phyloP scores from a whole-genome alignment of 2,888 invertebrate genomes.

The Colostygia pectinataria region DNA sequence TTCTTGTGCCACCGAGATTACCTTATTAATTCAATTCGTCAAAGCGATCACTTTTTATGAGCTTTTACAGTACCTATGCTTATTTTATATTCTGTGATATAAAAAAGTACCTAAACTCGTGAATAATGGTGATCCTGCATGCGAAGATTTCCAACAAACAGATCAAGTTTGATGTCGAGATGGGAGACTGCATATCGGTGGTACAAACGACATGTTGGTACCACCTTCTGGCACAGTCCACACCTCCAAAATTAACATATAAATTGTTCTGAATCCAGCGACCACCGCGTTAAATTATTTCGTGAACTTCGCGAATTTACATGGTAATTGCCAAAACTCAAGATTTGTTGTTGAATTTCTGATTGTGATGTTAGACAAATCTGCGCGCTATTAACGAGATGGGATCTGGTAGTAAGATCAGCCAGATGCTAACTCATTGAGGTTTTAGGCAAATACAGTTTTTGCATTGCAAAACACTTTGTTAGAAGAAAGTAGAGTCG shows the following conservation, averaged over 20 bases:
- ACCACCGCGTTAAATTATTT: conserved; percentile 80
- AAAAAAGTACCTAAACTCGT: too few relatives aligned
- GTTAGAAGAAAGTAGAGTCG: too few relatives aligned
- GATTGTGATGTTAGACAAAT: conserved; percentile 75
- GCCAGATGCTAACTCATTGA: conserved; percentile 38
- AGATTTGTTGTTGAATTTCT: conserved; percentile 78
- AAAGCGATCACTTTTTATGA: conserved; percentile 16
- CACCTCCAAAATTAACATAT: conserved; percentile 78
- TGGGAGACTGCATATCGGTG: background rate
- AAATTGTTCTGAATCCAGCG: conserved; percentile 80
- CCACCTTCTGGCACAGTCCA: conserved; percentile 50
- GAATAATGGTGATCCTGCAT: too few relatives aligned
- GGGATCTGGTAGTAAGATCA: conserved; percentile 63
- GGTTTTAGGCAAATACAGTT: conserved; percentile 32
- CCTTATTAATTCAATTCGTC: conserved; percentile 21
- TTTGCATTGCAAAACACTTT: conserved; percentile 11
- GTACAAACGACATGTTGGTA: conserved; percentile 26
- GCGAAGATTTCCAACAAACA: too few relatives aligned
- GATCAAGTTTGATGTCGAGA: too few relatives aligned
- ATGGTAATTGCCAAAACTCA: conserved; percentile 82
- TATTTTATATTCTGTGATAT: too few relatives aligned
- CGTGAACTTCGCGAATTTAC: conserved; percentile 80
- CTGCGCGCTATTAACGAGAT: conserved; percentile 64
- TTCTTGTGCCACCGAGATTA: conserved; percentile 11
- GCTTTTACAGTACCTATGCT: background rate